Evolutionary conservation across 2,888 invertebrate genomes (phyloP).

Genomic region (Dynastes maya): DNA sequence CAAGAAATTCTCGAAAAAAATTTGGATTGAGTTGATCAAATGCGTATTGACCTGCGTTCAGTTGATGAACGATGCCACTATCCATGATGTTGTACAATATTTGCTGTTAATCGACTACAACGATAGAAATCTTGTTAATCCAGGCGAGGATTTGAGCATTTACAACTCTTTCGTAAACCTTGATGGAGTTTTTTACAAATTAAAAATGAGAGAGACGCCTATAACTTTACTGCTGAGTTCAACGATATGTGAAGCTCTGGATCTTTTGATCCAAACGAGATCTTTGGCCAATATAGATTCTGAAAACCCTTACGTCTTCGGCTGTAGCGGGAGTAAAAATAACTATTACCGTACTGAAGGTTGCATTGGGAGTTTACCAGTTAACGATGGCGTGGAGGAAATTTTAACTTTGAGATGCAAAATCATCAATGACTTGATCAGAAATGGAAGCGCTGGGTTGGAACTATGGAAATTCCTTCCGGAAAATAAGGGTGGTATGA

Average conservation of each 20-base stretch:
- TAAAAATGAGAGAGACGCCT: constrained; percentile 1
- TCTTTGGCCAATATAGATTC: not conserved
- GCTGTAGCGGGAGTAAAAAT: constrained; percentile 26
- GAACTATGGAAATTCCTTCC: constrained; percentile 27
- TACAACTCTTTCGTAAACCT: constrained; percentile 4
- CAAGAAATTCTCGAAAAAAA: constrained; percentile 3
- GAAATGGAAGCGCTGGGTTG: not conserved
- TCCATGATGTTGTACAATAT: constrained; percentile 27
- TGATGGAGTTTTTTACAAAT: not conserved
- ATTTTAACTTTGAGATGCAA: constrained; percentile 11
- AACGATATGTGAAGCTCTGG: constrained; percentile 12
- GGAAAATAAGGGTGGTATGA: not conserved
- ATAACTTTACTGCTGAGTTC: constrained; percentile 20
- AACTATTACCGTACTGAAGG: constrained; percentile 38
- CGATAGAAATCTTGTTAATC: not conserved
- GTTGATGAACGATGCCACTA: constrained; percentile 19
- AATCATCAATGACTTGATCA: constrained; percentile 24
- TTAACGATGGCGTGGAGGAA: constrained; percentile 6
- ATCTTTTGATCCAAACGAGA: constrained; percentile 21
- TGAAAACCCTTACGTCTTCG: constrained; percentile 39
- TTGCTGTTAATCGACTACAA: constrained; percentile 12
- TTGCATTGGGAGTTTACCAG: constrained; percentile 29
- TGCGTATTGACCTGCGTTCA: constrained; percentile 35
- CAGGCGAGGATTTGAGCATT: not conserved
- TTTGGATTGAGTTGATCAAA: constrained; percentile 31